phyloP scores from a whole-genome alignment of 2,888 invertebrate species.

The Agonopterix heracliana region DNA sequence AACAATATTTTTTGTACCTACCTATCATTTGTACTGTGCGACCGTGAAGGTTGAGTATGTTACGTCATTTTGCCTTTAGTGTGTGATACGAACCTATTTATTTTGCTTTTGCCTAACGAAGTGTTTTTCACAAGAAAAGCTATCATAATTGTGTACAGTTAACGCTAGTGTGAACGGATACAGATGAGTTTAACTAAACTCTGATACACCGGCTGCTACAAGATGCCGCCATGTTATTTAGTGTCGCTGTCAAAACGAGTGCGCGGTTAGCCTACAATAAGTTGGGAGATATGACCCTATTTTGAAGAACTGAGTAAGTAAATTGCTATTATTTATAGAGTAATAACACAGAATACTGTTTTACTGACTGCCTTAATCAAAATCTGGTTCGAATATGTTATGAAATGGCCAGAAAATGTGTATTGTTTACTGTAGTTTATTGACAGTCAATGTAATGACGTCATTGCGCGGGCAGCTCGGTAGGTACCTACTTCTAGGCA shows the following conservation, averaged over 20 bases:
- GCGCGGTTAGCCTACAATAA: slow-evolving; percentile 50
- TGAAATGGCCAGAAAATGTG: slow-evolving; percentile 15
- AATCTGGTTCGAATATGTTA: not conserved
- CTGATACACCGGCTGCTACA: slow-evolving; percentile 66
- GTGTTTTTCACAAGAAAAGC: slow-evolving; percentile 43
- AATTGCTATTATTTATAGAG: slow-evolving; percentile 5
- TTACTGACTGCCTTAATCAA: too few relatives aligned
- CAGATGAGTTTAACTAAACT: slow-evolving; percentile 35
- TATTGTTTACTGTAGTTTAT: slow-evolving; percentile 66
- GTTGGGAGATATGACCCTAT: slow-evolving; percentile 34
- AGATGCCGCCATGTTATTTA: slow-evolving; percentile 76
- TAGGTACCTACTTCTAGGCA: too few relatives aligned
- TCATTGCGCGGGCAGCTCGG: slow-evolving; percentile 34
- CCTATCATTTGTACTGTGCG: slow-evolving; percentile 58
- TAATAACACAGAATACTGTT: too few relatives aligned
- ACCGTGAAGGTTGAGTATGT: slow-evolving; percentile 76
- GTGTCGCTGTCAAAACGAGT: slow-evolving; percentile 69
- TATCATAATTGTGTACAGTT: slow-evolving; percentile 34
- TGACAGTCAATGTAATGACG: slow-evolving; percentile 73
- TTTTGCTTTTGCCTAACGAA: slow-evolving; percentile 43
- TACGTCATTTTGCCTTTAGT: slow-evolving; percentile 72
- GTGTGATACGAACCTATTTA: slow-evolving; percentile 60
- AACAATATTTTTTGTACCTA: slow-evolving; percentile 46
- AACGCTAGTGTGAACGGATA: slow-evolving; percentile 40
- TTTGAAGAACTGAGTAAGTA: slow-evolving; percentile 38